Evolutionary conservation across 2,888 invertebrate genomes (phyloP), one percentile per base, ranked within the genome.

Genomic region (Epinotia ramella): DNA sequence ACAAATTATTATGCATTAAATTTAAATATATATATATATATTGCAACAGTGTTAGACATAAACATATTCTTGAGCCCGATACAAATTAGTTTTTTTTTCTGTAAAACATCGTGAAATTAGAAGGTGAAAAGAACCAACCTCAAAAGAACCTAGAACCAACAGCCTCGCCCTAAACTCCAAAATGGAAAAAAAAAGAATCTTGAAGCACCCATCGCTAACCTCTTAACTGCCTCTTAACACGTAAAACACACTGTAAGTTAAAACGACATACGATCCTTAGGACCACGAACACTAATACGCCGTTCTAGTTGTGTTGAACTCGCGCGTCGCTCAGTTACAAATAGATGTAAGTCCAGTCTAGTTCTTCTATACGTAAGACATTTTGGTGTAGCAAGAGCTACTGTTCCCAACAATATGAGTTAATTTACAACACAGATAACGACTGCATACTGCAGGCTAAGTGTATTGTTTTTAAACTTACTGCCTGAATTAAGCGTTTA

Each of bases 391-490:
- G 46, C n/a, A 2, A 7, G 12, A 46, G 28, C 40, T 20, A 12
- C 24, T 59, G 70, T 46, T 71, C 53, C 6, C 13, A 53, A 72
- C 76, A 76, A 67, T 72, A 76, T 76, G 67, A 57, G 62, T 56
- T 56, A 57, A 76, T 76, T 76, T 76, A 76, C 65, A 33, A 67
- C 67, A 7, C 20, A 72, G 76, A 76, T 76, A 76, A 72, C 56
- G 57, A 40, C 56, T 72, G 76, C 76, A 76, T 63, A 57, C 62
- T 71, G 76, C 72, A 76, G 11, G 68, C 62, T 76, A 72, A 75
- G 66, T 72, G 72, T 76, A 72, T 76, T 76, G 76, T 76, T 76
- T 76, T 72, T 72, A 76, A 72, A 76, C 46, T 62, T 76, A 72
- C 72, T 76, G 67, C 71, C 60, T 72, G 71, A 76, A 76, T 76